Percentiles rank a stretch among this genome's conserved stretches.
phyloP scores from a whole-genome alignment of 2,797 vertebrate genomes.

The Pristis pectinata region DNA sequence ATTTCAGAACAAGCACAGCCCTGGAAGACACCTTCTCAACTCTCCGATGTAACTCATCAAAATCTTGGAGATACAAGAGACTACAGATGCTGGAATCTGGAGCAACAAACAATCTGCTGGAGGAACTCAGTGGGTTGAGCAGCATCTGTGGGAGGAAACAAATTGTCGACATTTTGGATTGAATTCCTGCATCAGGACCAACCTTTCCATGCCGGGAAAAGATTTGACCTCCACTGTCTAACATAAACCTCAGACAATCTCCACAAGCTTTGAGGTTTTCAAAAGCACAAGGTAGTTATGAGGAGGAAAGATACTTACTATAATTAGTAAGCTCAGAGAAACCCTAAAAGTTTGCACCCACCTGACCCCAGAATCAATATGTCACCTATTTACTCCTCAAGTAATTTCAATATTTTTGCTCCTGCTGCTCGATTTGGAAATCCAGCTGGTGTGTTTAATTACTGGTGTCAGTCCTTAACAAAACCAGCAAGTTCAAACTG shows the following conservation, averaged over 20 bases:
- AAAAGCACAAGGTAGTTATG: neutral
- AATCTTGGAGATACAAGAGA: no score
- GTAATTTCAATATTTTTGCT: neutral
- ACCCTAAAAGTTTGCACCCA: neutral
- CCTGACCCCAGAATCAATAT: neutral
- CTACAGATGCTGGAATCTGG: no score
- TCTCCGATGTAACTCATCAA: neutral
- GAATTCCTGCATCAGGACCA: no score
- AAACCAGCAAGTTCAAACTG: neutral
- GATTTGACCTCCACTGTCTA: neutral
- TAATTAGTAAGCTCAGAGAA: neutral
- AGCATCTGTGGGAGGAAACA: no score
- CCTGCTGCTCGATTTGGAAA: neutral
- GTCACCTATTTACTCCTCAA: neutral
- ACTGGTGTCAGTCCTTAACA: neutral
- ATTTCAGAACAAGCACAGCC: neutral
- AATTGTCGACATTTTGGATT: no score
- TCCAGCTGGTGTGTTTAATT: neutral
- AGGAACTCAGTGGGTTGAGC: no score
- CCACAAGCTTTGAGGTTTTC: neutral
- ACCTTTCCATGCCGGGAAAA: neutral
- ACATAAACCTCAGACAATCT: neutral
- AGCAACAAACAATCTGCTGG: no score
- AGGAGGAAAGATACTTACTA: neutral
- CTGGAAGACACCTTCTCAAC: neutral